Percentiles rank a stretch among this genome's conserved stretches.
phyloP scores from a whole-genome alignment of 1,140 invertebrate genomes.

The Pollicipes pollicipes region DNA sequence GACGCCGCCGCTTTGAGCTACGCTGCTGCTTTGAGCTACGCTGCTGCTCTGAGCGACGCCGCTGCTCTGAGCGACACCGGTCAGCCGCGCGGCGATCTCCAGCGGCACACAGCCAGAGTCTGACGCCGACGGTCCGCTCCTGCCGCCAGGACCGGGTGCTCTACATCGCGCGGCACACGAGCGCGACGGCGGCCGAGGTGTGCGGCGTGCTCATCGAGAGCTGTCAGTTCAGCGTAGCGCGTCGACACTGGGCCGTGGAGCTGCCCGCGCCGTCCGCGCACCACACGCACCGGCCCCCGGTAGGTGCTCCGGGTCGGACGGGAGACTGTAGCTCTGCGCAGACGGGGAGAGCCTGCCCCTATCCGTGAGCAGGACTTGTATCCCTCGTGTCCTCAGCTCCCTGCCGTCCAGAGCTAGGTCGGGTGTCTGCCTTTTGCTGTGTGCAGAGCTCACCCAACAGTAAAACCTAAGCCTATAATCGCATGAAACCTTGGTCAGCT shows the following conservation, averaged over 20 bases:
- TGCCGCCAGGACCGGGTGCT: conserved; percentile 4
- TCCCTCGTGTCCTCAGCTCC: background rate
- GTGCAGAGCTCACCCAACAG: too few species aligned
- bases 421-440: background rate
- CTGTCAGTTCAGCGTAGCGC: conserved; percentile 6
- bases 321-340: too few species aligned
- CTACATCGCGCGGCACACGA: conserved; percentile 9
- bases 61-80: too few species aligned
- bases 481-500: too few species aligned
- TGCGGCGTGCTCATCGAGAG: background rate
- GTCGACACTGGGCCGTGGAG: conserved; percentile 6
- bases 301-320: background rate
- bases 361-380: conserved; percentile 3
- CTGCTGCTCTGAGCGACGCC: too few species aligned
- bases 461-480: too few species aligned
- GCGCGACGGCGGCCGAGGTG: conserved; percentile 1
- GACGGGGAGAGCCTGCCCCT: too few species aligned
- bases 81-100: too few species aligned
- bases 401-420: background rate
- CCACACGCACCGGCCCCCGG: background rate
- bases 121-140: too few species aligned
- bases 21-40: too few species aligned
- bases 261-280: conserved; percentile 6
- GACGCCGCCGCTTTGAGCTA: too few species aligned
- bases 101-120: too few species aligned